Evolutionary conservation across 2,113 vertebrate genomes (phyloP), one percentile per base, ranked within the genome.

Genomic region (Emydocephalus ijimae): DNA sequence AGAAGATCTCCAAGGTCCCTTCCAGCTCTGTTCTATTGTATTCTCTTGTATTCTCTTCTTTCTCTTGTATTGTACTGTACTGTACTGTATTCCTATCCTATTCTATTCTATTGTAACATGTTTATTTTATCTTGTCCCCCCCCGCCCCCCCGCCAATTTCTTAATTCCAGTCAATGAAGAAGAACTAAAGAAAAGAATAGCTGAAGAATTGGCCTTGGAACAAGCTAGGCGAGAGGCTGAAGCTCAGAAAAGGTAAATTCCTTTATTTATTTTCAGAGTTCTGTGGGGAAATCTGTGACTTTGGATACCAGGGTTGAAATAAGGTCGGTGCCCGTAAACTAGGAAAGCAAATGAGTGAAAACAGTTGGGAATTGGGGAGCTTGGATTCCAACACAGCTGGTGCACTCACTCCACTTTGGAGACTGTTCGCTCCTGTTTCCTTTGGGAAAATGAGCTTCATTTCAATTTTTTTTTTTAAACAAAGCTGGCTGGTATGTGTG

Each of bases 171-270:
- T 96, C 95, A 97, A 96, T 94, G 97, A 98, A 95, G 98, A 98
- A 95, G 97, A 98, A n/a, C 95, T 98, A 18, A 97, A 98, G 94
- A 98, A 96, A 95, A 97, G 97, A 97, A 98, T 98, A 90, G 97
- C 98, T 1, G 97, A 98, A 93, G 98, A 98, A 86, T 88, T 98
- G 96, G 98, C 98, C 0, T 89, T 98, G 89, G 98, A 98, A 89
- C 96, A 97, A 94, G 97, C 97, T 92, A 97, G 96, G 91, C 98
- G 97, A 94, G 97, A 98, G 26, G 94, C 97, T 3, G 98, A 98
- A 91, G 95, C 95, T 89, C 97, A 98, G 9, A 98, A 97, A 90
- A 97, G 97, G 98, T 98, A 94, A 95, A 97, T 96, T 93, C 43
- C n/a, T n/a, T 69, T 1, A 43, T 39, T 18, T 61, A 85, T 43